Evolutionary conservation across 2,113 vertebrate species (phyloP).

Genomic region (Pteropus alecto): DNA sequence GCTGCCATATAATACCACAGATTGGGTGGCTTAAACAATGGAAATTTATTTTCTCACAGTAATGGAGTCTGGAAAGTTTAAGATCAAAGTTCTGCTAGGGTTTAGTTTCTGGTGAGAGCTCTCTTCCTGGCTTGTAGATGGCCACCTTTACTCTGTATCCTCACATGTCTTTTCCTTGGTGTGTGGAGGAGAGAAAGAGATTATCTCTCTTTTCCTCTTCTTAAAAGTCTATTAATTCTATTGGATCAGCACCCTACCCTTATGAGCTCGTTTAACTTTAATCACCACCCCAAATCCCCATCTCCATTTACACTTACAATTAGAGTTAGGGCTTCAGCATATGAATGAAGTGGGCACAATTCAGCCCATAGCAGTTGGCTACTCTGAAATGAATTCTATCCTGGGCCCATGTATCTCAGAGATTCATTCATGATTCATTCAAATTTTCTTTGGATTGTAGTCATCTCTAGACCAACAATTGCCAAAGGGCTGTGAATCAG

Average conservation of each 20-base stretch:
- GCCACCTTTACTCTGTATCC: neutral
- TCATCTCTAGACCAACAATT: slow-evolving; percentile 60
- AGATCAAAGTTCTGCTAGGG: neutral
- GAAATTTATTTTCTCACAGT: neutral
- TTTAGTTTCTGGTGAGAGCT: neutral
- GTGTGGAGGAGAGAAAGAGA: neutral
- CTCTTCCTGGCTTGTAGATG: neutral
- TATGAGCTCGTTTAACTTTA: neutral
- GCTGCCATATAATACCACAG: neutral
- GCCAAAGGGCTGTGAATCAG: slow-evolving; percentile 70
- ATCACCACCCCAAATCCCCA: neutral
- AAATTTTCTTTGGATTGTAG: slow-evolving; percentile 42
- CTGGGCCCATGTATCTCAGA: neutral
- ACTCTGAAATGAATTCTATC: neutral
- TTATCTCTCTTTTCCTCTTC: neutral
- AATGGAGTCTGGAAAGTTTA: neutral
- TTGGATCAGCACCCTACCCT: neutral
- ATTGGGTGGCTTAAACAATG: neutral
- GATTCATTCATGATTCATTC: neutral
- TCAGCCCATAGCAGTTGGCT: neutral
- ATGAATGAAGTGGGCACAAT: neutral
- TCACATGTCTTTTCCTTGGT: neutral
- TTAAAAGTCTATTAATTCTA: neutral
- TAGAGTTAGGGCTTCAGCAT: neutral
- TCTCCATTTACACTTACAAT: neutral